A percentile compares a stretch with the other conserved stretches of the same genome.
Evolutionary conservation across 2,797 vertebrate species (phyloP).

Genomic region (Melanotaenia maccullochi): DNA sequence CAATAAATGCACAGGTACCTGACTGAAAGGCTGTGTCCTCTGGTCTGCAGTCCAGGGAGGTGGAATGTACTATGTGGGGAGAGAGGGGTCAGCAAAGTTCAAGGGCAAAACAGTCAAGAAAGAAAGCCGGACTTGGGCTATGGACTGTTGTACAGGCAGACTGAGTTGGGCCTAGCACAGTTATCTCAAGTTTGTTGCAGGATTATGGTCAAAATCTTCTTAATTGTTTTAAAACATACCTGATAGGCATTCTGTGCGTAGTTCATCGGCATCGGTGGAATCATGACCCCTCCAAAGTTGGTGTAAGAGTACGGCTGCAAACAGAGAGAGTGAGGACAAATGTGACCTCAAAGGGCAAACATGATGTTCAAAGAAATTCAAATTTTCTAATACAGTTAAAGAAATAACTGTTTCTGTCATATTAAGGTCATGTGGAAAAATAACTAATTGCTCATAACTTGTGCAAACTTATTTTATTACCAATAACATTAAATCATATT

Average conservation of each 20-base stretch:
- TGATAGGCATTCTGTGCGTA: conserved; percentile 79
- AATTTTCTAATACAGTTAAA: neutral
- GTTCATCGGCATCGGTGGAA: conserved; percentile 81
- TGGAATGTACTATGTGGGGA: conserved; percentile 65
- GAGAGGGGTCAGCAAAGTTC: conserved; percentile 37
- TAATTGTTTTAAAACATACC: conserved; percentile 60
- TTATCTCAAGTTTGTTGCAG: conserved; percentile 35
- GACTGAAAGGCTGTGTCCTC: conserved; percentile 74
- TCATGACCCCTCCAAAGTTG: conserved; percentile 70
- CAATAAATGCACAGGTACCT: conserved; percentile 68
- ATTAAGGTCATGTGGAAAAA: neutral
- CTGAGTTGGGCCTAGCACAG: conserved; percentile 11
- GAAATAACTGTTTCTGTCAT: neutral
- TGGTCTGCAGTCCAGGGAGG: conserved; percentile 77
- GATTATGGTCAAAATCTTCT: conserved; percentile 10
- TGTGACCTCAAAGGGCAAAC: neutral
- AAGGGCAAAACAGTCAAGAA: conserved; percentile 31
- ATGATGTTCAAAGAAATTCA: neutral
- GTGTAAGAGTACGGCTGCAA: conserved; percentile 77
- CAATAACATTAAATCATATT: neutral
- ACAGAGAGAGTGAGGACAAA: neutral
- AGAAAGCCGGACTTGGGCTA: neutral
- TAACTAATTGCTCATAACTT: neutral
- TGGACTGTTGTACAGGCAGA: conserved; percentile 1
- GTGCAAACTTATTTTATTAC: conserved; percentile 23